Evolutionary conservation across 2,113 vertebrate genomes (phyloP), one percentile per base, ranked within the genome.

Genomic region (Carassius auratus): DNA sequence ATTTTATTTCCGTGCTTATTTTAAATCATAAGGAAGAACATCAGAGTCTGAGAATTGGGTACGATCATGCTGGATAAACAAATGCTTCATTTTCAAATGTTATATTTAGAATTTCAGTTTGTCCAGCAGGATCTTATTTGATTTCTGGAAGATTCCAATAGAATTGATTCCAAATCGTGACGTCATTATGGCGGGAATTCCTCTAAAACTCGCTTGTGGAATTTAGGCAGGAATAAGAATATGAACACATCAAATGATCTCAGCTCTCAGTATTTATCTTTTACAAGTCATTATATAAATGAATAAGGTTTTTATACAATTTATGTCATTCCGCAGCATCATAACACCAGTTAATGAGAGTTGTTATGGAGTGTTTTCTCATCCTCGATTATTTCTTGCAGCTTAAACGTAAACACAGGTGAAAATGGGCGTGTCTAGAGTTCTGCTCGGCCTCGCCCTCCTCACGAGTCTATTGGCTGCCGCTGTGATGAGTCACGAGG

Each of bases 371-470:
- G 48, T 50, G 17, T 75, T 48, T 75, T 10, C 0, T 45, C 10
- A 14, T 26, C 45, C 33, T 36, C 4, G 8, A 38, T 88, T 85
- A 83, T 59, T 52, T 66, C 62, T 84, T 81, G 19, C 30, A 87
- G 87, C 80, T 87, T 45, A 84, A 13, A 91, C 71, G 23, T 38
- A n/a, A 45, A 42, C 23, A 0, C 76, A 38, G 55, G n/a, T 66
- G 36, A 83, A 93, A 8, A 94, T 95, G 95, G 90, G 26, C 21
- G 61, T 90, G 89, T 80, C 86, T 23, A 89, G 64, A 45, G 66
- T 71, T 66, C 85, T 92, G 23, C 75, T 93, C 61, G 75, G 90
- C n/a, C 83, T 87, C 33, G 83, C 86, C 0, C 92, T 33, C 80
- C 82, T 92, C 55, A 71, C 75, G 26, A 86, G 86, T 23, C 38